Conservation (phyloP, 2,797 vertebrate genomes). For the Aselliscus stoliczkanus region DNA sequence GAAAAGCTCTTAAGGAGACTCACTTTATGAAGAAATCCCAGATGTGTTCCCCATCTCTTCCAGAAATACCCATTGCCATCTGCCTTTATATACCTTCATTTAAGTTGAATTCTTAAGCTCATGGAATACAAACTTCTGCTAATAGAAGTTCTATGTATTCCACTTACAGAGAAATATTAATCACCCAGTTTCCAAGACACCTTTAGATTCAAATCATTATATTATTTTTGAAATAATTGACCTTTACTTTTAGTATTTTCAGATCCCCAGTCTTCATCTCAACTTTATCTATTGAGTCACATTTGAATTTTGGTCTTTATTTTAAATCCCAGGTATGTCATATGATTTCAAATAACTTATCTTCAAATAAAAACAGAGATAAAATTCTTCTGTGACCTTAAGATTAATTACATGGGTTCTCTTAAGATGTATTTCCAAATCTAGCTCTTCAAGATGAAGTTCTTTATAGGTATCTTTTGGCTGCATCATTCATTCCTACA, state of each 20-base stretch:
- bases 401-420: not conserved
- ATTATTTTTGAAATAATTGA: not conserved
- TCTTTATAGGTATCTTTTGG: not conserved
- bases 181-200: not conserved
- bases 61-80: not conserved
- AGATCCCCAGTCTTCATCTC: not conserved
- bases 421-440: not conserved
- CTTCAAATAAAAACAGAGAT: not conserved
- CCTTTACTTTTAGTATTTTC: not conserved
- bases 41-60: not conserved
- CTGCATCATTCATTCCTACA: not conserved
- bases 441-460: not conserved
- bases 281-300: not conserved
- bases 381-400: not conserved
- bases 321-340: not conserved
- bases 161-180: not conserved
- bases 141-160: not conserved
- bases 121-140: not conserved
- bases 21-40: not conserved
- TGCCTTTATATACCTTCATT: not conserved
- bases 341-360: not conserved
- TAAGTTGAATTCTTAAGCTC: not conserved
- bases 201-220: not conserved
- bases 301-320: not conserved
- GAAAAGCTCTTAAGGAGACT: not conserved